A percentile compares a stretch with the other conserved stretches of the same genome.
These are phyloP conservation scores for Abrostola triplasia DNA, from an alignment of 2,888 invertebrate species.

Conservation along the genomic window DNA sequence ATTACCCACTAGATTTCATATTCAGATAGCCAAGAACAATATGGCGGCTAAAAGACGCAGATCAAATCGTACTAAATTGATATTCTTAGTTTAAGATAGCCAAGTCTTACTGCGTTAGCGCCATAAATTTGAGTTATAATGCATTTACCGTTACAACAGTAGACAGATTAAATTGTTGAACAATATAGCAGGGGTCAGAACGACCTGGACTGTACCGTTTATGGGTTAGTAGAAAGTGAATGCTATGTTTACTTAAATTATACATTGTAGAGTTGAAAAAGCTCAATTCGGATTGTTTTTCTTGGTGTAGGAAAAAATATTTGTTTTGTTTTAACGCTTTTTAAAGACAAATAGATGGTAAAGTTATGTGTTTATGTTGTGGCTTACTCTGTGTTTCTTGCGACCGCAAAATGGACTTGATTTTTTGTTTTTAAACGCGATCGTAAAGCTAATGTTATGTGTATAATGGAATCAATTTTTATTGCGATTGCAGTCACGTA, in stretches of 20 bases:
- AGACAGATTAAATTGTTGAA: slow-evolving; percentile 46
- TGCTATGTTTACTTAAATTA: slow-evolving; percentile 35
- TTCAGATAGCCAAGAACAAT: background rate
- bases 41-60: slow-evolving; percentile 1
- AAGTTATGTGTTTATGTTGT: too few relatives aligned
- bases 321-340: background rate
- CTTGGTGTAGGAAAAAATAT: background rate
- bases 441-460: too few relatives aligned
- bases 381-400: too few relatives aligned
- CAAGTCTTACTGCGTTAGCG: slow-evolving; percentile 44
- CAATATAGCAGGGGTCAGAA: slow-evolving; percentile 39
- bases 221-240: slow-evolving; percentile 52
- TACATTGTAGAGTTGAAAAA: slow-evolving; percentile 12
- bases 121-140: slow-evolving; percentile 53
- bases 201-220: slow-evolving; percentile 39
- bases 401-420: too few relatives aligned
- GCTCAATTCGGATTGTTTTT: slow-evolving; percentile 6
- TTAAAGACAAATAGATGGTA: too few relatives aligned
- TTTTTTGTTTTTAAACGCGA: too few relatives aligned
- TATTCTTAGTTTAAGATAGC: slow-evolving; percentile 27
- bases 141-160: slow-evolving; percentile 53
- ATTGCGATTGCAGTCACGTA: too few relatives aligned
- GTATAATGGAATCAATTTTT: too few relatives aligned
- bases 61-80: slow-evolving; percentile 36
- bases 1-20: background rate